Base-by-base conservation (phyloP, 2,113 vertebrate genomes). In the Petrocephalus zakoni region DNA sequence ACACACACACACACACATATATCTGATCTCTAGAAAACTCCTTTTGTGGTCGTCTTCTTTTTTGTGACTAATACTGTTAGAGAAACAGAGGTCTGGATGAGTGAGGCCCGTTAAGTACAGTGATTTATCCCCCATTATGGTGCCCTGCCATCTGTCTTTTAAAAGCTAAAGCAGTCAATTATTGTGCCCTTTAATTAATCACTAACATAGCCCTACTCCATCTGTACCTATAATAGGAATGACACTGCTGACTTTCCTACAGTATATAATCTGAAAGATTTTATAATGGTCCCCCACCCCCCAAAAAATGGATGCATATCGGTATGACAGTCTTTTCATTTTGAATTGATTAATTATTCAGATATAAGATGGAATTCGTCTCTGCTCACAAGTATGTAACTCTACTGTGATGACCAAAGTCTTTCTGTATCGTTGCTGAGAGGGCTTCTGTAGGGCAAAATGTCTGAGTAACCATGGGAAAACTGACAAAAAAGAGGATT, bases 131-230 rank as follows among this genome's bases (percentile, higher is more conserved):
- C 91, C 92, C 92, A 90, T 92, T 92, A 91, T 53, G 51, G 92
- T 92, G 78, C 91, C 52, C 87, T 90, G 90, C 94, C 92, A 92
- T 93, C 93, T 94, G 93, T 92, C 91, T 92, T 92, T 93, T 90
- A 92, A 86, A 92, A 93, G 91, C 93, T 92, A 51, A 34, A 92
- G 88, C 89, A 91, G 91, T 90, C 88, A 88, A 91, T 92, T 91
- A 92, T 87, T 91, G 91, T 92, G 90, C 90, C 92, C 72, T 89
- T 89, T 90, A 92, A 93, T 92, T 93, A 92, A 92, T 92, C 93
- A 92, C 89, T 90, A 91, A 91, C 91, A 91, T 90, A 89, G 89
- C 90, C 88, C 86, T 61, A 90, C 87, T 88, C 93, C 94, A 94
- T 94, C 93, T 94, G 94, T 91, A 90, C 87, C n/a, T 81, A 49